These are phyloP conservation scores for Cerastoderma edule DNA, from an alignment of 2,888 invertebrate species.

Conservation along the genomic window DNA sequence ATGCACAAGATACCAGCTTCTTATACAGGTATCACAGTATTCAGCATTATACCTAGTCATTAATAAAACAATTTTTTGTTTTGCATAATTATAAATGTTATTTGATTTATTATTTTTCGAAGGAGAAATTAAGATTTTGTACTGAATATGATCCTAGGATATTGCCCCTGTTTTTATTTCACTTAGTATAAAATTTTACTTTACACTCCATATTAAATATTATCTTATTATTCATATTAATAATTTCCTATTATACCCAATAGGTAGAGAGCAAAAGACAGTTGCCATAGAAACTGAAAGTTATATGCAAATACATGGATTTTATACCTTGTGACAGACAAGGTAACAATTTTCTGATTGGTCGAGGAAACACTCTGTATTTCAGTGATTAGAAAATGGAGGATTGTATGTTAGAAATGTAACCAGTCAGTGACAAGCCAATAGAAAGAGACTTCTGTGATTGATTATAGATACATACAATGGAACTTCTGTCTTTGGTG, in stretches of 20 bases:
- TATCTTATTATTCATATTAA: conserved; percentile 20
- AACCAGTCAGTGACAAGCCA: conserved; percentile 12
- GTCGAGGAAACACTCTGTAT: not conserved
- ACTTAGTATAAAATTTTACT: too few species aligned
- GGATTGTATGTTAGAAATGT: conserved; percentile 7
- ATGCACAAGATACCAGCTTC: too few species aligned
- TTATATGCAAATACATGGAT: conserved; percentile 23
- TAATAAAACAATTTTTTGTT: too few species aligned
- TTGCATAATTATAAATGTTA: too few species aligned
- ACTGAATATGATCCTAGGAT: too few species aligned
- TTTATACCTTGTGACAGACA: conserved; percentile 22
- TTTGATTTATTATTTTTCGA: too few species aligned
- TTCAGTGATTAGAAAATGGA: conserved; percentile 4
- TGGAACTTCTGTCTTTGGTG: not conserved
- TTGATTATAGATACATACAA: conserved; percentile 16
- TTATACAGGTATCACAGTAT: too few species aligned
- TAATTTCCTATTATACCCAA: conserved; percentile 26
- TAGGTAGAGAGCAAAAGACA: conserved; percentile 25
- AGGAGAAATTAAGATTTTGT: too few species aligned
- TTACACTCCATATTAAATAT: too few species aligned
- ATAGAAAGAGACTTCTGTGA: conserved; percentile 14
- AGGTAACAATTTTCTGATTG: conserved; percentile 3
- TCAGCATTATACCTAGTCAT: too few species aligned
- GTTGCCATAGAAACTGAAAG: conserved; percentile 34
- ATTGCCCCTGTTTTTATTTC: too few species aligned